Conservation (phyloP, 2,113 vertebrate species). For the Myotis lucifugus region DNA sequence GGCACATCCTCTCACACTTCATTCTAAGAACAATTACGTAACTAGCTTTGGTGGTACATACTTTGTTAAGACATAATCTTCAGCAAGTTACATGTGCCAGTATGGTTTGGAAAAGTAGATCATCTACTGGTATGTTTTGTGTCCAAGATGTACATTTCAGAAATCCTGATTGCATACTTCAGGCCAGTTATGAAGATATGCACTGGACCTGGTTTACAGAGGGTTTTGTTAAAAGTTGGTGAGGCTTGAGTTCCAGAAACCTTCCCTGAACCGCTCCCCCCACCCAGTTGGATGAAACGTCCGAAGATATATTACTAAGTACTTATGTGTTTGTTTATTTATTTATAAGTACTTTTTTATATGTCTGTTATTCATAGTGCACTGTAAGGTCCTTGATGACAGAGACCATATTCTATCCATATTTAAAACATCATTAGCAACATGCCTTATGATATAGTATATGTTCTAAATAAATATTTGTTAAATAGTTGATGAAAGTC, state of each 20-base stretch:
- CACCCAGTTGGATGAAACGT: neutral
- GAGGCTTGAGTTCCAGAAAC: neutral
- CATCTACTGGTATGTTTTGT: neutral
- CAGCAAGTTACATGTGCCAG: neutral
- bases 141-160: neutral
- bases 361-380: constrained; percentile 7
- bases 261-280: neutral
- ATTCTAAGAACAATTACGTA: neutral
- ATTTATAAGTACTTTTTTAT: neutral
- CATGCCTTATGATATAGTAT: neutral
- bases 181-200: neutral
- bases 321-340: neutral
- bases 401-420: neutral
- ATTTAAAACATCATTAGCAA: constrained; percentile 10
- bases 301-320: neutral
- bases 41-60: constrained; percentile 14
- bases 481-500: neutral
- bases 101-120: constrained; percentile 32
- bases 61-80: neutral
- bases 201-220: neutral
- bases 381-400: neutral
- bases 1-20: neutral
- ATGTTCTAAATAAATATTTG: constrained; percentile 33
- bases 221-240: neutral
- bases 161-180: neutral